Evolutionary conservation across 1,140 invertebrate species (phyloP), one percentile per base, ranked within the genome.

Genomic region (Coelopa frigida): DNA sequence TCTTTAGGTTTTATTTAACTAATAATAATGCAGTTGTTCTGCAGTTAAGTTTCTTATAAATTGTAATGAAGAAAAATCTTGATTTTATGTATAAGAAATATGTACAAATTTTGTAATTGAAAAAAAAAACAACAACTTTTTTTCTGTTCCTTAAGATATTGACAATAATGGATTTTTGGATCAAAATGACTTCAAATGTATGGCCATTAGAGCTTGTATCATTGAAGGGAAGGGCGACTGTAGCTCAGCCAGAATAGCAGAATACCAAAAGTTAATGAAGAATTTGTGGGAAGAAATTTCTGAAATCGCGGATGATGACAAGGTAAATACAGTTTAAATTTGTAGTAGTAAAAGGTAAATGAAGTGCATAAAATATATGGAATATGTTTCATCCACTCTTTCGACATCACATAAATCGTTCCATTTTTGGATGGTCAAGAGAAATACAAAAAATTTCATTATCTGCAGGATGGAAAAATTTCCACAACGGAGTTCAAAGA

Each of bases 231-330:
- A 86, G 53, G 86, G 86, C 22, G 83, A 86, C 48, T 87, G 84
- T 62, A 84, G 78, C 58, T 65, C 75, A 24, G 73, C 71, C 8
- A 73, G 79, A 11, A 75, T 86, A 46, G 81, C 82, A 57, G 84
- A 85, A 58, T 86, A 87, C 70, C 77, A 85, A 57, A 83, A 87
- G 58, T 76, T 88, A 27, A 88, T 88, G 85, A 67, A 79, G 8
- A 85, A 84, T 50, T 72, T 89, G 5, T 89, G 86, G 86, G 84
- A 87, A 51, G 85, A 89, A 72, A 85, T 89, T 49, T 77, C 85
- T 2, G 81, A 86, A 52, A 72, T 89, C 48, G 85, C 85, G 12
- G 85, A 89, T 72, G 88, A 87, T 66, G 85, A 89, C 66, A 88
- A 88, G 79, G 86, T 87, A 70, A 51, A 42, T 43, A n/a, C 10